These are phyloP conservation scores for Dendrolimus punctatus DNA, from an alignment of 1,140 invertebrate genomes.

Conservation along the genomic window DNA sequence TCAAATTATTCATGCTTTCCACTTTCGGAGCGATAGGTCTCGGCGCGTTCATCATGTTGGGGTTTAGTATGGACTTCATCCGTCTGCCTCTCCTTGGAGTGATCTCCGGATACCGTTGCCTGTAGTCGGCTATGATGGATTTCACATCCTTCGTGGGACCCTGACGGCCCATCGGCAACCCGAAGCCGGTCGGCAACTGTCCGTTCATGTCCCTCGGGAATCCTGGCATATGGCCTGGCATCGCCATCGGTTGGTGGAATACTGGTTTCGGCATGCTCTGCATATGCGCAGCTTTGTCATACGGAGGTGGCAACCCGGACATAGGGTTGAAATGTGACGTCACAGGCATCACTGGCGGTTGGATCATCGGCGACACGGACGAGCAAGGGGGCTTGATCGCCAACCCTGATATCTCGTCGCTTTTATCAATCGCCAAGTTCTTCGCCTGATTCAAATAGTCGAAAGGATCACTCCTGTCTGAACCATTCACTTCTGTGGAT, in stretches of 20 bases:
- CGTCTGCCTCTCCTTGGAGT: slow-evolving; percentile 77
- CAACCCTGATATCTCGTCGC: slow-evolving; percentile 62
- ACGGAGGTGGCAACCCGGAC: slow-evolving; percentile 56
- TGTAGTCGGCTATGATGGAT: slow-evolving; percentile 87
- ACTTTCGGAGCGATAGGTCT: slow-evolving; percentile 55
- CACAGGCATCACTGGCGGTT: slow-evolving; percentile 45
- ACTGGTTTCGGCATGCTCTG: slow-evolving; percentile 59
- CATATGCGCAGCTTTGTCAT: slow-evolving; percentile 61
- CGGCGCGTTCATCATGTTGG: slow-evolving; percentile 56
- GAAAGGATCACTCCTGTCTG: slow-evolving; percentile 48
- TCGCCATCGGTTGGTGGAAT: slow-evolving; percentile 52
- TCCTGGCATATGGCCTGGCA: slow-evolving; percentile 55
- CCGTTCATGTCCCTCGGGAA: slow-evolving; percentile 69
- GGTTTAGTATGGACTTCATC: slow-evolving; percentile 69
- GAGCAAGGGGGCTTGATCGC: slow-evolving; percentile 50
- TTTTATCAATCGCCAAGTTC: slow-evolving; percentile 61
- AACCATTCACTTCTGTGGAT: slow-evolving; percentile 48
- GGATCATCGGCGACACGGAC: slow-evolving; percentile 40
- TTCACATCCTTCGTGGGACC: slow-evolving; percentile 85
- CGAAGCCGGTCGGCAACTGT: slow-evolving; percentile 45
- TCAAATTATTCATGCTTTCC: slow-evolving; percentile 48
- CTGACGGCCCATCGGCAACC: slow-evolving; percentile 75
- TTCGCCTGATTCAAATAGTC: slow-evolving; percentile 59
- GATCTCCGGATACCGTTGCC: slow-evolving; percentile 80
- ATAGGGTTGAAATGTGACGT: slow-evolving; percentile 54